Evolutionary conservation across 2,113 vertebrate species (phyloP), one percentile per base, ranked within the genome.

Genomic region (Istiophorus platypterus): DNA sequence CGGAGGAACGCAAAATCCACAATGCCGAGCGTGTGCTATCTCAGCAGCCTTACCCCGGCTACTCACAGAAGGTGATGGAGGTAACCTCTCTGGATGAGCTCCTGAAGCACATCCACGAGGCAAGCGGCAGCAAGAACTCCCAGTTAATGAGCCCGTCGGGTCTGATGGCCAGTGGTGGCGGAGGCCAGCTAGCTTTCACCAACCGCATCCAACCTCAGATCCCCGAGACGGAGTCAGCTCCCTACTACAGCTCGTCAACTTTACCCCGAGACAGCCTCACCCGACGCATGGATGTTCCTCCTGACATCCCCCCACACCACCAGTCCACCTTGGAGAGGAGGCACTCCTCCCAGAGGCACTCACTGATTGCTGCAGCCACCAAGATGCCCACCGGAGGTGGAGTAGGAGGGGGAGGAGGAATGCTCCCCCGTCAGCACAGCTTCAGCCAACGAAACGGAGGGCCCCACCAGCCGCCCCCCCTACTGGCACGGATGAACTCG

Each of bases 71-170:
- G 91, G 96, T 96, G 14, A 96, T 97, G 87, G 97, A 97, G 52
- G 95, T 98, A n/a, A 97, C 96, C 10, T 96, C 96, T 0, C 89
- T 98, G 52, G 97, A 98, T 34, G 97, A 97, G 81, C 95, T 98
- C 31, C 93, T 98, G 37, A 97, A 96, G 54, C 96, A 97, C 84
- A 96, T 98, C 76, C 97, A 97, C 0, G 97, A 96, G 54, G 92
- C 92, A 39, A 94, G 78, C 80, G 72, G 94, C 5, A 84, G 93
- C 78, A 96, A 95, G 82, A 94, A 72, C 78, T 68, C 91, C 7
- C 94, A 94, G 51, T 79, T 95, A 17, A 93, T 95, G 86, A 95
- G 94, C 56, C 93, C 94, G 0, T 91, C 93, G 0, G 84, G 92
- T 22, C 84, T 95, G 86, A 92, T 94, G 65, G 88, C 94, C 72